phyloP scores from a whole-genome alignment of 2,113 vertebrate species.

The Brienomyrus longianalis region DNA sequence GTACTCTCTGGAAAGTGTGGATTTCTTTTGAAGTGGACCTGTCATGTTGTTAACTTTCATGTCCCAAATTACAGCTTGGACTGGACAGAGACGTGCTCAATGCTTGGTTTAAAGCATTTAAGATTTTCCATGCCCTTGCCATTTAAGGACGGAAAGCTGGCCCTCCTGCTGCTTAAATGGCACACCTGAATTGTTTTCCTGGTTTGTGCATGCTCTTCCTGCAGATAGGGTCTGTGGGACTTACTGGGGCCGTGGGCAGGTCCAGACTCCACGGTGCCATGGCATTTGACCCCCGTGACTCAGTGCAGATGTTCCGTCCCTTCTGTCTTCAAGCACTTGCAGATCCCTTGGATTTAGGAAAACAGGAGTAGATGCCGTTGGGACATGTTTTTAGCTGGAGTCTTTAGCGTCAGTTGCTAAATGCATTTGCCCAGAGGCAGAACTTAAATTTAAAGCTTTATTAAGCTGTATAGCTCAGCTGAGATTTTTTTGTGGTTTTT shows the following conservation, averaged over 20 bases:
- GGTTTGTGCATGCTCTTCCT: not conserved
- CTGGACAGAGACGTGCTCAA: not conserved
- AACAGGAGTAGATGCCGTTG: not conserved
- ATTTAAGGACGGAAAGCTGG: not conserved
- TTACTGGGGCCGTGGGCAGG: not conserved
- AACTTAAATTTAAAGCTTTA: not conserved
- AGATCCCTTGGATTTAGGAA: not conserved
- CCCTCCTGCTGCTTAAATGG: not conserved
- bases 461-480: not conserved
- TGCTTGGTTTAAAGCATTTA: not conserved
- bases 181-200: not conserved
- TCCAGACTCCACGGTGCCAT: not conserved
- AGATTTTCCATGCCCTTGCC: not conserved
- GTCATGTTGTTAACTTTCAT: not conserved
- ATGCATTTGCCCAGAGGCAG: not conserved
- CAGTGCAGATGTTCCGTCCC: not conserved
- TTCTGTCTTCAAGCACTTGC: not conserved
- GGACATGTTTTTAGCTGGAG: not conserved
- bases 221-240: not conserved
- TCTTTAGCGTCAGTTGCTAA: not conserved
- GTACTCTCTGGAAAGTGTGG: not conserved
- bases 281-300: not conserved
- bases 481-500: conserved; percentile 7
- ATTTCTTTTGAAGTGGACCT: not conserved
- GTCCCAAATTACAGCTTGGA: not conserved